Evolutionary conservation across 2,888 invertebrate species (phyloP), one percentile per base, ranked within the genome.

Genomic region (Agriotes lineatus): DNA sequence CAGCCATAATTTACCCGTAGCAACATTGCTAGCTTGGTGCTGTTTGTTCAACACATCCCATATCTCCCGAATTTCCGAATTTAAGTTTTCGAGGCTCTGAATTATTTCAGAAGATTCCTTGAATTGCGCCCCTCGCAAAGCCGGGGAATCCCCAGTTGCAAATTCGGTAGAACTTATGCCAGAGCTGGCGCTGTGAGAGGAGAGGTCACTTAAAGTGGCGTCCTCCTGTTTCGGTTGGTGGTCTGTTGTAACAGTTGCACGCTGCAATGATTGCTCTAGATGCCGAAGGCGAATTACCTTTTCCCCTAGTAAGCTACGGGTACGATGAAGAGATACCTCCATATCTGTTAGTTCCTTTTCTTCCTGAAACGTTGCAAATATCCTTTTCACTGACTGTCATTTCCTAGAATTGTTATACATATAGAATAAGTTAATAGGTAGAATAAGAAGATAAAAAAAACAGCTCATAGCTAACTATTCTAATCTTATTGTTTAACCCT

Each of bases 271-370:
- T 74, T 93, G 91, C 81, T 94, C 94, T 79, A 94, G 86, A 81
- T 94, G 93, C 2, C 93, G 86, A 79, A 94, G 84, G 16, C 94
- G 86, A 59, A 94, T 94, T 59, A 94, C 93, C 82, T 94, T 94
- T 83, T 94, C 94, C 10, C 94, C 94, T 16, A 94, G 85, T 33
- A 94, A 83, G 2, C 93, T 93, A 1, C 92, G 88, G 1, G 94
- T 94, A 0, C 94, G 89, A 85, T 94, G 94, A 45, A 94, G 82
- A 65, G 93, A 93, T 69, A 94, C 93, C 82, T 94, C 94, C 87
- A 94, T 90, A 78, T 94, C 94, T 0, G 94, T 93, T 1, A 93
- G 85, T 72, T 94, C 94, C 69, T 93, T 91, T 82, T 94, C 93
- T 83, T 94, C 94, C 90, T 93, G 82, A 30, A 85, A 85, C 20